Base-by-base conservation (phyloP, 2,888 invertebrate species). In the Chaetogeoica ovagalla region DNA sequence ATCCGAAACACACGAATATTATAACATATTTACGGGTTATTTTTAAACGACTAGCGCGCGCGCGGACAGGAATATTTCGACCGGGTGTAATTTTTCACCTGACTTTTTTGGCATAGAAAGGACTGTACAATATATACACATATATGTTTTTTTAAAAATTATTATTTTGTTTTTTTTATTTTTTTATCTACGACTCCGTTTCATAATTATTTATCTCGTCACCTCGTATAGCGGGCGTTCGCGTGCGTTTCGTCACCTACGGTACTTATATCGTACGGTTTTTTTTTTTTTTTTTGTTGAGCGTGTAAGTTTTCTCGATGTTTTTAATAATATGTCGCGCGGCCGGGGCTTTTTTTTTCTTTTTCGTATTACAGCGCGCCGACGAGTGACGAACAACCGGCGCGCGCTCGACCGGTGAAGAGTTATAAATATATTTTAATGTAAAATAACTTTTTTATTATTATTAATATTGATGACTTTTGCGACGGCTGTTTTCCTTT, bases 61-160 rank as follows among this genome's bases (percentile, higher is more conserved):
- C 79, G 79, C 57, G 79, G 79, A 79, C 79, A 79, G 79, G 70
- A 71, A 79, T 63, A 79, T 79, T 79, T 79, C 71, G 79, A 79
- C 79, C 39, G 79, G 65, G 57, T 71, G 71, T 79, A 79, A 79
- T 79, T 71, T 79, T 79, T 79, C 79, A 79, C 79, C 79, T 79
- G 79, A 71, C 63, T 65, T 79, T 30, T 71, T 79, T 79, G 79
- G 79, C 79, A 79, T 79, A 71, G 55, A 55, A 77, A 71, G 30
- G 62, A 79, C 79, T 71, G 11, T 30, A 30, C n/a, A n/a, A n/a
- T n/a, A n/a, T n/a, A n/a, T n/a, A n/a, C n/a, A n/a, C n/a, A n/a
- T n/a, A n/a, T n/a, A n/a, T n/a, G n/a, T n/a, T n/a, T n/a, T n/a
- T n/a, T n/a, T n/a, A n/a, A n/a, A n/a, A n/a, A n/a, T n/a, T n/a